Conservation (phyloP, 2,888 invertebrate genomes). For the Eupithecia inturbata region DNA sequence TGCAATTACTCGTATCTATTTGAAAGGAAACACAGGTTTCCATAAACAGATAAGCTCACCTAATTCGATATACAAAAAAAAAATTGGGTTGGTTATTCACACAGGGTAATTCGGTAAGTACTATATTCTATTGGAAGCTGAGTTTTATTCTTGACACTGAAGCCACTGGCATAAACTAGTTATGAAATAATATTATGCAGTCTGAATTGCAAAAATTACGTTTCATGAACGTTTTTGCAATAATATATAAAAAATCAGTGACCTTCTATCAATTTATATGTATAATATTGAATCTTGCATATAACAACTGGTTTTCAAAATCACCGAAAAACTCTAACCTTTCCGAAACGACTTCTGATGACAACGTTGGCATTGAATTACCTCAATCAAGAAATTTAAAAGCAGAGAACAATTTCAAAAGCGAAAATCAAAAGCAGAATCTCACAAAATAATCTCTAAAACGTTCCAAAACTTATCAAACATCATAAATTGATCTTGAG, state of each 20-base stretch:
- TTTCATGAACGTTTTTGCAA: not conserved
- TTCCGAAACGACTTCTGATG: not conserved
- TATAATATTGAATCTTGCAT: not conserved
- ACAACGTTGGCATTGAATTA: not conserved
- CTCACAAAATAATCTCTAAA: not conserved
- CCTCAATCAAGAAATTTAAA: too few species aligned
- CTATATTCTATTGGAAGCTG: too few species aligned
- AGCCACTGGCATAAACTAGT: not conserved
- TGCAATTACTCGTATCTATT: conserved; percentile 19
- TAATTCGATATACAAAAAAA: conserved; percentile 14
- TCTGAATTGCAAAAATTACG: not conserved
- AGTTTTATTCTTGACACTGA: not conserved
- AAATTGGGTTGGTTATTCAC: too few species aligned
- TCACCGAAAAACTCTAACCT: not conserved
- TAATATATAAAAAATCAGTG: not conserved
- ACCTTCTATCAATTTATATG: not conserved
- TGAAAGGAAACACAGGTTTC: conserved; percentile 27
- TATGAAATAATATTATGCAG: not conserved
- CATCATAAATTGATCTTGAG: conserved; percentile 37
- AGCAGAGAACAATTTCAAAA: not conserved
- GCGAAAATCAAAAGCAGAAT: not conserved
- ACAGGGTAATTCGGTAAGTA: too few species aligned
- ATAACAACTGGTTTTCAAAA: not conserved
- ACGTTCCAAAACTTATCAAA: conserved; percentile 24
- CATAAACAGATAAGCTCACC: conserved; percentile 18